Evolutionary conservation across 2,113 vertebrate species (phyloP), one percentile per base, ranked within the genome.

Genomic region (Stomatorhinus ivindoensis): DNA sequence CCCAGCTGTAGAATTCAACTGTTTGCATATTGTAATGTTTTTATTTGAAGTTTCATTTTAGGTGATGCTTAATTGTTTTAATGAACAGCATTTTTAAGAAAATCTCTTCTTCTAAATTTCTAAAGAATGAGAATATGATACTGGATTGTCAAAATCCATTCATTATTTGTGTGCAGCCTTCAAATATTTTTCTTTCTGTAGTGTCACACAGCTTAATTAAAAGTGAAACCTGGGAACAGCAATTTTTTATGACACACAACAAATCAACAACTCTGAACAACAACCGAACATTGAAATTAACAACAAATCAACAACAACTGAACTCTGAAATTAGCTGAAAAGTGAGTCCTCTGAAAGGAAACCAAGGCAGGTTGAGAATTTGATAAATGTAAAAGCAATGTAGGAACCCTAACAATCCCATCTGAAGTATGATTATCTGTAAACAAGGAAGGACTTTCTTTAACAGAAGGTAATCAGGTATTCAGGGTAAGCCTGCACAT

Each of bases 401-500:
- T 42, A 76, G 35, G 1, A 76, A 42, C 10, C 27, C 65, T 73
- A 15, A 73, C 13, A 39, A 42, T 19, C 4, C 73, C 27, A 42
- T 39, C 0, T 76, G 73, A 76, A 76, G 19, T 76, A 76, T 76
- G 35, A 8, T 19, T 76, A 42, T 31, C 0, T 11, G 42, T 19
- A 17, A 80, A 17, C 0, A 42, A 19, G 13, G 42, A 80, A 42
- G 13, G 6, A 42, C 35, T 80, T 15, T 39, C 21, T 17, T 88
- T 39, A 76, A 31, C 4, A 92, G 85, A 97, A 97, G 15, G 95
- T 96, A 92, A 97, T 96, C 0, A 98, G 93, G 69, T 97, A 96
- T 86, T 97, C 96, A 15, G 97, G 97, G 85, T 97, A 97, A 0
- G 97, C 96, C 89, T 97, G 95, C 31, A 94, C 92, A 76, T 97